Evolutionary conservation across 1,140 invertebrate species (phyloP).

Genomic region (Drosophila cardini): DNA sequence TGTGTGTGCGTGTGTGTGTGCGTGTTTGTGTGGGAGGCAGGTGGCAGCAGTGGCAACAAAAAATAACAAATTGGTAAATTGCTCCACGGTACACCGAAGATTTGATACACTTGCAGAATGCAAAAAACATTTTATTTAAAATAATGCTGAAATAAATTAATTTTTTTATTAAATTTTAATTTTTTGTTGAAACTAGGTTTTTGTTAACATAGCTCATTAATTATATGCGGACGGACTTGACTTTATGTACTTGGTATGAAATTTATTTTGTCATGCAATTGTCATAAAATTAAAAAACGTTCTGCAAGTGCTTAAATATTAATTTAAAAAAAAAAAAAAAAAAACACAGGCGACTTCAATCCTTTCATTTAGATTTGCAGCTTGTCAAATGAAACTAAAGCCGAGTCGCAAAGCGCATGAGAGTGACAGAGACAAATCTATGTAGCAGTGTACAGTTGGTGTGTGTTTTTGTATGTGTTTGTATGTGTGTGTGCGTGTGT

Average conservation of each 20-base stretch:
- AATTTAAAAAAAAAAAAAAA: not conserved
- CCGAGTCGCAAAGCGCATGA: conserved; percentile 45
- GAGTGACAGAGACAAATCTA: conserved; percentile 3
- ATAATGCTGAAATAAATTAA: too few relatives aligned
- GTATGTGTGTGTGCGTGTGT: not conserved
- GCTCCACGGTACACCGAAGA: not conserved
- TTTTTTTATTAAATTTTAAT: too few relatives aligned
- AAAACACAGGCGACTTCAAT: conserved; percentile 5
- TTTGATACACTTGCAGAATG: not conserved
- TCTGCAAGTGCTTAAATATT: not conserved
- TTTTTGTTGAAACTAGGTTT: too few relatives aligned
- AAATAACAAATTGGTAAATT: conserved; percentile 6
- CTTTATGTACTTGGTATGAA: too few relatives aligned
- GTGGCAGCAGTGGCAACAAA: conserved; percentile 34
- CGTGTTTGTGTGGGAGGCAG: conserved; percentile 15
- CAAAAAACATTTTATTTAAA: not conserved
- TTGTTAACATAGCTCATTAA: too few relatives aligned
- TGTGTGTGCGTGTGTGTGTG: not conserved
- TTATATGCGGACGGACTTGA: too few relatives aligned
- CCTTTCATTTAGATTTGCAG: conserved; percentile 82
- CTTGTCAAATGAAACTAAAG: conserved; percentile 84
- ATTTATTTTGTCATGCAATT: too few relatives aligned
- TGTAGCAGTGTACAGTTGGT: not conserved
- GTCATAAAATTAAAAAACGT: not conserved
- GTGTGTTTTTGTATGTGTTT: not conserved